Conservation (phyloP, 2,888 invertebrate genomes). For the Sussaba pulchella region DNA sequence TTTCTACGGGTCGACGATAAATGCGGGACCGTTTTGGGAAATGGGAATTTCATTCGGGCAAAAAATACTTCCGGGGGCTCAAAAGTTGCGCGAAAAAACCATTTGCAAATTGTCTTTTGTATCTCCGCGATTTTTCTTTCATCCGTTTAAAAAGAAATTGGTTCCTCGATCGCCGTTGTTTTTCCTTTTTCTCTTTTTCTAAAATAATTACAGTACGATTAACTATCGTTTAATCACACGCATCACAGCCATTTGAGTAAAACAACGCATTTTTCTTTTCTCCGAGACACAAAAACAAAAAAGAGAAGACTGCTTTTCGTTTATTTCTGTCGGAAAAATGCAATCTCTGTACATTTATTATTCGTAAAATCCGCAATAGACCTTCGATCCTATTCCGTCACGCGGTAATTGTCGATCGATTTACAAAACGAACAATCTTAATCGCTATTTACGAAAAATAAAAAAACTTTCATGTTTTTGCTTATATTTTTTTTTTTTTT, state of each 20-base stretch:
- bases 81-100: too few species aligned
- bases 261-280: too few species aligned
- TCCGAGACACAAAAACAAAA: neutral
- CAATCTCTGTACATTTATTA: conserved; percentile 18
- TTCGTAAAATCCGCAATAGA: conserved; percentile 2
- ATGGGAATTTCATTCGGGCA: too few species aligned
- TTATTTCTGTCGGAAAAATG: conserved; percentile 38
- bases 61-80: too few species aligned
- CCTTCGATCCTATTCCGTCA: conserved; percentile 9
- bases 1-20: too few species aligned
- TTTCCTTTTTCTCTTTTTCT: conserved; percentile 19
- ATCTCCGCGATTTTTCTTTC: neutral
- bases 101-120: neutral
- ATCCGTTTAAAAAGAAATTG: conserved; percentile 10
- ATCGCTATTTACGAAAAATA: conserved; percentile 11
- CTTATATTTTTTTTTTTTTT: neutral
- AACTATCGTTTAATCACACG: conserved; percentile 61
- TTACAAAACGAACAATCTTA: conserved; percentile 8
- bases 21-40: too few species aligned
- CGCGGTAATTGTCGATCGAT: conserved; percentile 4
- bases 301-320: conserved; percentile 24
- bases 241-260: conserved; percentile 66
- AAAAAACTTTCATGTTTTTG: conserved; percentile 19
- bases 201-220: conserved; percentile 31
- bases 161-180: conserved; percentile 49